Evolutionary conservation across 2,888 invertebrate genomes (phyloP).

Genomic region (Mechanitis mazaeus): DNA sequence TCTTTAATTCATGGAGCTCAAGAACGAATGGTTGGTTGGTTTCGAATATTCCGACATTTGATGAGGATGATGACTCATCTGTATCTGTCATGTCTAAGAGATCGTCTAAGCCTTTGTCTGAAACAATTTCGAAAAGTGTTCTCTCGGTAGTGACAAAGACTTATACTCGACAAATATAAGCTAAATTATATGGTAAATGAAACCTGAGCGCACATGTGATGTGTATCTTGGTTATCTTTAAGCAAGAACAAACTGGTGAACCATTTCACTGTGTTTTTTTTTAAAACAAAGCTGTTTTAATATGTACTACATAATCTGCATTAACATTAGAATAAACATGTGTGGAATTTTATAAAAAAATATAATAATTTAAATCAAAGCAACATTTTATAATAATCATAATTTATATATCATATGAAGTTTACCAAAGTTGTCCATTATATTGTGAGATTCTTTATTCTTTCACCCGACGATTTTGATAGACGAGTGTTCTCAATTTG

Average conservation of each 20-base stretch:
- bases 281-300: too few species aligned
- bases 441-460: slow-evolving; percentile 16
- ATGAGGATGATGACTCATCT: slow-evolving; percentile 38
- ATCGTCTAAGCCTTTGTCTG: slow-evolving; percentile 36
- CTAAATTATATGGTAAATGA: slow-evolving; percentile 1
- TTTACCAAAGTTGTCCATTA: slow-evolving; percentile 29
- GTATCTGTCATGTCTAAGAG: slow-evolving; percentile 37
- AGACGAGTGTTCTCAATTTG: slow-evolving; percentile 20
- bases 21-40: slow-evolving; percentile 38
- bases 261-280: too few species aligned
- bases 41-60: slow-evolving; percentile 33
- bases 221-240: too few species aligned
- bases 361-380: too few species aligned
- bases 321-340: too few species aligned
- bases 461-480: slow-evolving; percentile 20
- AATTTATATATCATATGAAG: not conserved
- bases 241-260: too few species aligned
- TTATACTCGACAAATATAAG: not conserved
- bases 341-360: too few species aligned
- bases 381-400: too few species aligned
- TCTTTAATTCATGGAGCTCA: slow-evolving; percentile 48
- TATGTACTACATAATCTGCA: too few species aligned
- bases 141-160: not conserved
- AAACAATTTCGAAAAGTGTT: slow-evolving; percentile 13
- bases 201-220: slow-evolving; percentile 8